Conservation (phyloP, 2,113 vertebrate genomes). For the Lepus europaeus region DNA sequence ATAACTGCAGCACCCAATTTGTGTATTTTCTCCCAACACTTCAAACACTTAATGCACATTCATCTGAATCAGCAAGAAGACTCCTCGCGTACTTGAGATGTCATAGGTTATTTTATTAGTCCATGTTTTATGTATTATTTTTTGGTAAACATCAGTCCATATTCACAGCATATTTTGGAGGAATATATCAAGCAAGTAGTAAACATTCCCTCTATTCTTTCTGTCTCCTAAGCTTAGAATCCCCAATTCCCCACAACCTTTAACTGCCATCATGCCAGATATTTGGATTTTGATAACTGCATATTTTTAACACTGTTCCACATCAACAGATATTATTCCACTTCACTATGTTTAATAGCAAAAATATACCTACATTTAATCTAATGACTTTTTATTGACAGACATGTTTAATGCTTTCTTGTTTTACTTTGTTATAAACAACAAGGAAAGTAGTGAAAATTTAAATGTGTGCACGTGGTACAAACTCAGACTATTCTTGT, state of each 20-base stretch:
- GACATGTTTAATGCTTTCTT: background rate
- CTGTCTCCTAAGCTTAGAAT: background rate
- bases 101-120: background rate
- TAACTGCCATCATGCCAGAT: background rate
- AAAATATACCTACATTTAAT: background rate
- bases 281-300: conserved; percentile 11
- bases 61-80: background rate
- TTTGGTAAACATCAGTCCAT: background rate
- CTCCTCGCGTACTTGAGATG: background rate
- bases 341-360: conserved; percentile 18
- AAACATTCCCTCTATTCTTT: background rate
- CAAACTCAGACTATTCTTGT: background rate
- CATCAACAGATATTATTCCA: background rate
- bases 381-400: conserved; percentile 1
- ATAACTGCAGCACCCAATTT: background rate
- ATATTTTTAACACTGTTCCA: background rate
- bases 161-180: background rate
- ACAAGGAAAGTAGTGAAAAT: background rate
- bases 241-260: background rate
- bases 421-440: background rate
- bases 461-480: background rate
- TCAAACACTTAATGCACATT: background rate
- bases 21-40: background rate
- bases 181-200: background rate
- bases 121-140: background rate